Evolutionary conservation across 2,113 vertebrate species (phyloP).

Genomic region (Tapirus terrestris): DNA sequence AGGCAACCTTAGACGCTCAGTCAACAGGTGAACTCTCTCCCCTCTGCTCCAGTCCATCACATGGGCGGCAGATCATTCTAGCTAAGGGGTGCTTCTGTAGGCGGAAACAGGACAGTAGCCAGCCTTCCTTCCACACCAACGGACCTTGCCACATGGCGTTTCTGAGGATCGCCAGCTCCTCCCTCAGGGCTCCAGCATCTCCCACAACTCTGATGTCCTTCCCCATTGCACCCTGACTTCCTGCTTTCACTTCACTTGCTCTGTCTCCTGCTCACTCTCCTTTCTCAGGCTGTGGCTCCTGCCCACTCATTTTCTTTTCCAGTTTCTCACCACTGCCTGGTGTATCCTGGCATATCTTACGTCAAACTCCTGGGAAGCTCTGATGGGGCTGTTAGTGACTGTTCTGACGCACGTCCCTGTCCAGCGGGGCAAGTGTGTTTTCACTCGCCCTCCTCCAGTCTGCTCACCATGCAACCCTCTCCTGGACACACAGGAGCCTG

Average conservation of each 20-base stretch:
- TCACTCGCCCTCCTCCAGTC: background rate
- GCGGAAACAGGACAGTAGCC: rapidly evolving
- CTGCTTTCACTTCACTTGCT: background rate
- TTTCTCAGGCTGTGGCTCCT: rapidly evolving
- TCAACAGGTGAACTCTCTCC: rapidly evolving
- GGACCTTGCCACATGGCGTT: background rate
- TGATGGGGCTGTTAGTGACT: background rate
- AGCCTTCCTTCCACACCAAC: rapidly evolving
- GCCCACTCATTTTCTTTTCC: background rate
- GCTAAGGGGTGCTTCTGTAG: rapidly evolving
- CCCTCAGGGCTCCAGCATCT: no score
- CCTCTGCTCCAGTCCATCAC: rapidly evolving
- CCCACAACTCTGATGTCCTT: background rate
- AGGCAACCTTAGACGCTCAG: rapidly evolving
- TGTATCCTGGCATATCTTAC: rapidly evolving
- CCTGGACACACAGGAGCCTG: rapidly evolving
- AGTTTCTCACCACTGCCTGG: background rate
- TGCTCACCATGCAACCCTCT: background rate
- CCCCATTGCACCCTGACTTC: no score
- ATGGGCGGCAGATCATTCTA: rapidly evolving
- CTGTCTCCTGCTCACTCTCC: background rate
- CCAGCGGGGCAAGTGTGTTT: background rate
- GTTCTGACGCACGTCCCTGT: background rate
- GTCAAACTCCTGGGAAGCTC: rapidly evolving
- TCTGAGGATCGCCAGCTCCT: background rate